Base-by-base conservation (phyloP, 2,797 vertebrate species). In the Oreochromis grahami region DNA sequence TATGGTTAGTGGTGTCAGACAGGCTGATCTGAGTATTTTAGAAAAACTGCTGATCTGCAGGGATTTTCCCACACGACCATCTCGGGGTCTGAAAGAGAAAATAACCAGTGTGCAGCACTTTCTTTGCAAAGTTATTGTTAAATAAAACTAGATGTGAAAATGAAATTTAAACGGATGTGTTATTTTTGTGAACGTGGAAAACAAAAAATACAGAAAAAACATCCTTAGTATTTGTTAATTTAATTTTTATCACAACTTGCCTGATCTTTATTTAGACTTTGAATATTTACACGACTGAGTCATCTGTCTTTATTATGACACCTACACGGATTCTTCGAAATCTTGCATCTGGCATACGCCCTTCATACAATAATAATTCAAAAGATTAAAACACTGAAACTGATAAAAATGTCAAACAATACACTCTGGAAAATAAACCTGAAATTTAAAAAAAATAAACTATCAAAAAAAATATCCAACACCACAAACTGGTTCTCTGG, bases 11-110 rank as follows among this genome's bases (percentile, higher is more conserved):
- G 36, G 13, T 70, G 65, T 13, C 38, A 43, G 65, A 43, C 14
- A 9, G 65, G 65, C 65, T 43, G 38, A 24, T 70, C 38, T 2
- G 65, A 43, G 21, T 26, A 24, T 43, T 43, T 26, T 24, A 70
- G 13, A 10, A 43, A 43, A 43, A 43, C 38, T 26, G 38, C 65
- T 70, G 65, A 43, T 17, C 63, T 41, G n/a, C 36, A 9, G 63
- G 63, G n/a, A 7, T 17, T 26, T 43, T 17, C 21, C 65, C 38
- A 24, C 21, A 43, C 38, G 26, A 70, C 38, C 65, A 26, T 70
- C 21, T 70, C 65, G 41, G 56, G 56, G 56, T 60, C 56, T 60
- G 56, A 65, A 65, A 21, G 60, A 65, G 4, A 36, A 65, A 65
- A 11, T 34, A 26, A 19, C 29, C 56, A 60, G 8, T 34, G 5